phyloP scores from a whole-genome alignment of 2,888 invertebrate species.

The Griposia aprilina region DNA sequence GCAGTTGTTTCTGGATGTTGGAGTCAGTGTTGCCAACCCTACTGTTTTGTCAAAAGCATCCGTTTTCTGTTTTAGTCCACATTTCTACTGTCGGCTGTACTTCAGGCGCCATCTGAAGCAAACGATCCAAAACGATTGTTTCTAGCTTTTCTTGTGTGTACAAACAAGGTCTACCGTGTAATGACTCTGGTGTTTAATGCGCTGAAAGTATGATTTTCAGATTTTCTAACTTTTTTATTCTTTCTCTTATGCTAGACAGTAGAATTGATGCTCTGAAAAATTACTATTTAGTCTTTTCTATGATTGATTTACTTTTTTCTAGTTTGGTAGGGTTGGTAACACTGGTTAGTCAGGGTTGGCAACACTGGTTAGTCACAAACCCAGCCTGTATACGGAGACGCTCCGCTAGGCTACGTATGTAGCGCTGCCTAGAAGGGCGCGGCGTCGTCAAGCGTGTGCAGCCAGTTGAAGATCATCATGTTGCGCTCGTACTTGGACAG shows the following conservation, averaged over 20 bases:
- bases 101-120: neutral
- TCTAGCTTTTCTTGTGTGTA: too few species aligned
- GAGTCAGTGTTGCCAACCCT: neutral
- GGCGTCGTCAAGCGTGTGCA: conserved; percentile 95
- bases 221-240: too few species aligned
- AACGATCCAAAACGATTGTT: neutral
- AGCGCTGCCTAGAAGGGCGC: conserved; percentile 83
- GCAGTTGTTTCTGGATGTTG: neutral
- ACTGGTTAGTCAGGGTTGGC: neutral
- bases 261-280: too few species aligned
- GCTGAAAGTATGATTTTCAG: too few species aligned
- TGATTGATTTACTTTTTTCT: too few species aligned
- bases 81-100: too few species aligned
- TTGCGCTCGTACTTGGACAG: conserved; percentile 97
- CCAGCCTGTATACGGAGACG: neutral
- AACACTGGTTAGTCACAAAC: neutral
- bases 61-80: neutral
- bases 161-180: too few species aligned
- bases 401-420: neutral
- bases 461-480: conserved; percentile 98
- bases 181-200: too few species aligned
- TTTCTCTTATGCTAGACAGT: too few species aligned
- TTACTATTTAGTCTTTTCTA: too few species aligned
- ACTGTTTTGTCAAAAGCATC: neutral
- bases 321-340: neutral